Percentiles rank a stretch among this genome's conserved stretches.
Evolutionary conservation across 2,888 invertebrate species (phyloP).

Genomic region (Eupithecia subfuscata): DNA sequence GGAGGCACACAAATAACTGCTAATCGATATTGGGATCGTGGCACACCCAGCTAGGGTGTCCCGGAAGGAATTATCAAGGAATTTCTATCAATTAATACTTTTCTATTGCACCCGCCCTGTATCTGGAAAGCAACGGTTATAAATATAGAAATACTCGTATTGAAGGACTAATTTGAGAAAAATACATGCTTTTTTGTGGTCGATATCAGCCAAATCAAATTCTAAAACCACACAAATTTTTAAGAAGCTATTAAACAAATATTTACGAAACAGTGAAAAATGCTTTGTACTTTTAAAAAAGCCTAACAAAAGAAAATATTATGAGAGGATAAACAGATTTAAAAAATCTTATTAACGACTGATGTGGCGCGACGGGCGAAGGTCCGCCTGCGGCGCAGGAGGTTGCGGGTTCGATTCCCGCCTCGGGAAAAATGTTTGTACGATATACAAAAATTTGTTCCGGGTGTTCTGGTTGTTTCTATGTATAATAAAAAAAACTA

Average conservation of each 20-base stretch:
- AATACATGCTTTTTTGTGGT: too few species aligned
- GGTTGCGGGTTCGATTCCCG: too few species aligned
- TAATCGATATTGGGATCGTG: constrained; percentile 69
- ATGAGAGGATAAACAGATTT: not conserved
- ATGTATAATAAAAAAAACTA: too few species aligned
- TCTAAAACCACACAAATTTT: not conserved
- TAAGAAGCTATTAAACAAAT: not conserved
- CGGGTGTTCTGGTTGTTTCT: too few species aligned
- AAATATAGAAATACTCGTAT: not conserved
- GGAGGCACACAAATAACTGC: constrained; percentile 67
- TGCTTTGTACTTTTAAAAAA: not conserved
- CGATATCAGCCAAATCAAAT: not conserved
- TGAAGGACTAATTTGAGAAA: not conserved
- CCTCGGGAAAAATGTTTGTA: too few species aligned
- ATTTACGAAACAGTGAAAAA: not conserved
- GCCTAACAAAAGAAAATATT: not conserved
- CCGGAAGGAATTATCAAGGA: constrained; percentile 23
- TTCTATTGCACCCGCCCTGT: constrained; percentile 9
- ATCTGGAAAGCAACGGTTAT: not conserved
- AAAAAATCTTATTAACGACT: too few species aligned
- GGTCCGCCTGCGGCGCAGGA: too few species aligned
- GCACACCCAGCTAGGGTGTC: constrained; percentile 31
- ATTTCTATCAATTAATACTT: constrained; percentile 31
- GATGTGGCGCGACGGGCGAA: too few species aligned
- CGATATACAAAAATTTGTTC: too few species aligned